Base-by-base conservation (phyloP, 2,888 invertebrate species). In the Chesias legatella region DNA sequence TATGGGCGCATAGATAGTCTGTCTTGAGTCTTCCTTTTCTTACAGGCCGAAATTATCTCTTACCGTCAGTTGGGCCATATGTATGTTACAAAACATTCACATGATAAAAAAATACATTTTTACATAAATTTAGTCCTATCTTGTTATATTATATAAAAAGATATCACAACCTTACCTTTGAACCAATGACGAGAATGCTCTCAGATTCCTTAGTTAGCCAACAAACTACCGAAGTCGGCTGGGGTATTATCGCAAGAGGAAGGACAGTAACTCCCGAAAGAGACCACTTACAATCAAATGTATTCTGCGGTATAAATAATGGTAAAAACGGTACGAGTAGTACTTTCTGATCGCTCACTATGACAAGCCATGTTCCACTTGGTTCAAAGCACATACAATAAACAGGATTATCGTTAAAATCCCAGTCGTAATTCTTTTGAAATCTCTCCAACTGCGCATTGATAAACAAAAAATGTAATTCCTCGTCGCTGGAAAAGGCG, bases 301-400 rank as follows among this genome's bases (percentile, higher is more conserved):
- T 70, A 49, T 67, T 79, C 56, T 84, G 80, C 10, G 88, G 83
- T 25, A 75, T 76, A 51, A 89, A 86, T 21, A 82, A 55, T 0
- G 89, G 86, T 21, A 89, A 63, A 61, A 84, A 88, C 10, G 89
- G 89, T n/a, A 88, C 82, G n/a, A 88, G 65, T 17, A 88, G 61
- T 4, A 89, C 67, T 53, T 85, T 86, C 49, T 80, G 80, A 67
- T 89, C 89, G 76, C 91, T 90, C 43, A 91, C 80, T 51, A 92
- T 88, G 11, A 94, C 79, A 13, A 94, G 81, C 94, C 94, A 94
- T 26, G 92, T 92, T 37, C 95, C 95, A 43, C 93, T 91, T 1
- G 95, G 94, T 80, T 96, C 95, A 77, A 96, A 96, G 73, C 95
- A 95, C 72, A 95, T 86, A 65, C 92, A 92, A 67, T 92, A 90